Evolutionary conservation across 1,140 invertebrate species (phyloP), one percentile per base, ranked within the genome.

Genomic region (Micrasema longulum): DNA sequence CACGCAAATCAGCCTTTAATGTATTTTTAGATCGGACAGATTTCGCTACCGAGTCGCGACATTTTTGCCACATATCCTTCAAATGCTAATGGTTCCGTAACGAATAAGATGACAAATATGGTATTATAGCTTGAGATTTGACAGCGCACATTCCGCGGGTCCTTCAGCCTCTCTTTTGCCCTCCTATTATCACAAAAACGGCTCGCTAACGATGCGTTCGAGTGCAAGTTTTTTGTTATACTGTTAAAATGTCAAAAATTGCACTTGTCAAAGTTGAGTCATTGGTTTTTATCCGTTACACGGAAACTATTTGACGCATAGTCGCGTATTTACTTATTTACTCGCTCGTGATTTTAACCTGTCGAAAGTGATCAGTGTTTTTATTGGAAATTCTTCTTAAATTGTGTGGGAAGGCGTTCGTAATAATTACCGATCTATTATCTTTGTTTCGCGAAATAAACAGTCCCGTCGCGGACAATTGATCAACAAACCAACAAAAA

Each of bases 41-140:
- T 84, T 83, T 80, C 79, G 83, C 83, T 83, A 82, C 81, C 82
- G 83, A 84, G 83, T 84, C 83, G 60, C 48, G 45, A 83, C 81
- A 83, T 81, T 84, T 84, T 82, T 85, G 83, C 83, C 83, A 85
- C 83, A 85, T 85, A 85, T 83, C 83, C 80, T 81, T 79, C 81
- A 82, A 81, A 84, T 82, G 83, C 82, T 83, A 84, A 83, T 81
- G 83, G 82, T 82, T 80, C 79, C 80, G 81, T 80, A 79, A 81
- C 82, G 53, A 78, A 75, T 82, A 78, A 78, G 77, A 78, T 78
- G 78, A 78, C 78, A 81, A 78, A 80, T 80, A 82, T 80, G 76
- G 77, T 80, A 79, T 76, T 77, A 78, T 78, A 76, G 79, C 76
- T 82, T 5, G n/a, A 6, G 7, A 36, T 57, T 12, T 57, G 53